Percentiles rank a stretch among this genome's conserved stretches.
phyloP scores from a whole-genome alignment of 2,113 vertebrate genomes.

The Equus przewalskii region DNA sequence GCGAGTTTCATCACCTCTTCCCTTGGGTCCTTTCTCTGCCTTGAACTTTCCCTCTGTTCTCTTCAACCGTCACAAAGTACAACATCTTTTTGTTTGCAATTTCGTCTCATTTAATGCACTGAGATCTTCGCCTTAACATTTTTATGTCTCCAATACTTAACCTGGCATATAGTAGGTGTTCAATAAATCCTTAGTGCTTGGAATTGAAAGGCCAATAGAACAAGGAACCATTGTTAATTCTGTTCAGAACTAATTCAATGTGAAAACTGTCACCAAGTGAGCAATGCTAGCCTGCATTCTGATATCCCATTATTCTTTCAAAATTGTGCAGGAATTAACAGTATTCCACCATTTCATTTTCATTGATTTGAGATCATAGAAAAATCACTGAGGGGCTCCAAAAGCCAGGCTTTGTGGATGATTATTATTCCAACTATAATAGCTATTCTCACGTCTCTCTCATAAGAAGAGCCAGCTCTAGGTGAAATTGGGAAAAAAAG shows the following conservation, averaged over 20 bases:
- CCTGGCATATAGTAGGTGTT: conserved; percentile 1
- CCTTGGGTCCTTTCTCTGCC: neutral
- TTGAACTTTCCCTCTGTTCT: neutral
- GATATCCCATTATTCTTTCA: conserved; percentile 60
- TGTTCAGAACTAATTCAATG: conserved; percentile 35
- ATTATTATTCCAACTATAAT: conserved; percentile 76
- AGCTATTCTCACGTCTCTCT: conserved; percentile 42
- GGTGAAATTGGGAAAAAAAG: conserved; percentile 56
- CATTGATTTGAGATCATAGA: conserved; percentile 79
- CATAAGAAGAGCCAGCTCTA: conserved; percentile 18
- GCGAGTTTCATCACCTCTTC: neutral
- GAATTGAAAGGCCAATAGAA: conserved; percentile 62
- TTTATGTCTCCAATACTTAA: neutral
- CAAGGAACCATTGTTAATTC: conserved; percentile 60
- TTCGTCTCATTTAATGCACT: neutral
- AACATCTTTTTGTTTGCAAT: neutral
- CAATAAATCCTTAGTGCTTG: conserved; percentile 22
- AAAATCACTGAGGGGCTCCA: conserved; percentile 66
- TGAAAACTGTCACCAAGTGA: conserved; percentile 58
- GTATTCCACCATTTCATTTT: conserved; percentile 68
- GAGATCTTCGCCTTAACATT: neutral
- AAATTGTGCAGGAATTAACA: conserved; percentile 63
- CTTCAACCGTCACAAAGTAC: neutral
- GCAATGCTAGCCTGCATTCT: neutral
- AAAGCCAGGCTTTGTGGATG: conserved; percentile 37